These are phyloP conservation scores for Amiota communis DNA, from an alignment of 2,888 invertebrate genomes.

Conservation along the genomic window DNA sequence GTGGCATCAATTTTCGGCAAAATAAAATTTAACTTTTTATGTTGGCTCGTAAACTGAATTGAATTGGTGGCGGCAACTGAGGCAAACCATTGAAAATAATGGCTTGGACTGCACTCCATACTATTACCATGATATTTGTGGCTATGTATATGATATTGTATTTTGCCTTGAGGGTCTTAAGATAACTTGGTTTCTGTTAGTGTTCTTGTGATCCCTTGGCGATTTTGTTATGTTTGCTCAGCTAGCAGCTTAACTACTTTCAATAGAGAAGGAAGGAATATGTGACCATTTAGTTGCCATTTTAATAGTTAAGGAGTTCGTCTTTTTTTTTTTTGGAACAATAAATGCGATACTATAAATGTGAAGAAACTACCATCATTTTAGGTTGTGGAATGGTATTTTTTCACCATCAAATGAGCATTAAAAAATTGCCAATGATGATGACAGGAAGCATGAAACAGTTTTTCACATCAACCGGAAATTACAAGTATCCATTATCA, in stretches of 20 bases:
- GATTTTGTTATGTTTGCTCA: not conserved
- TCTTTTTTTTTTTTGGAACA: not conserved
- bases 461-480: constrained; percentile 50
- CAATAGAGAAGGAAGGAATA: constrained; percentile 17
- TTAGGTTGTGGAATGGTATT: no score
- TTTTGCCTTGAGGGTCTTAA: constrained; percentile 1
- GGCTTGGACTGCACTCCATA: no score
- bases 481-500: constrained; percentile 65
- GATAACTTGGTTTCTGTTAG: not conserved
- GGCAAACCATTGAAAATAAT: not conserved
- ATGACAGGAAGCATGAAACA: no score
- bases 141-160: not conserved
- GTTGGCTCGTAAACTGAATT: constrained; percentile 69
- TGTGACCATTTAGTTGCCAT: constrained; percentile 41
- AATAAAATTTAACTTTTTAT: constrained; percentile 70
- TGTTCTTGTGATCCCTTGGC: not conserved
- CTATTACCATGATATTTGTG: not conserved
- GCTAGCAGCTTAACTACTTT: constrained; percentile 34
- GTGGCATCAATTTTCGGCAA: constrained; percentile 43
- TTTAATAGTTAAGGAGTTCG: constrained; percentile 65
- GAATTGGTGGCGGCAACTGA: constrained; percentile 49
- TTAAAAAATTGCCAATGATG: no score
- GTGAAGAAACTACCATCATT: no score
- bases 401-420: no score
- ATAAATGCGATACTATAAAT: not conserved